phyloP scores from a whole-genome alignment of 2,113 vertebrate genomes.

The Planiliza haematocheilus region DNA sequence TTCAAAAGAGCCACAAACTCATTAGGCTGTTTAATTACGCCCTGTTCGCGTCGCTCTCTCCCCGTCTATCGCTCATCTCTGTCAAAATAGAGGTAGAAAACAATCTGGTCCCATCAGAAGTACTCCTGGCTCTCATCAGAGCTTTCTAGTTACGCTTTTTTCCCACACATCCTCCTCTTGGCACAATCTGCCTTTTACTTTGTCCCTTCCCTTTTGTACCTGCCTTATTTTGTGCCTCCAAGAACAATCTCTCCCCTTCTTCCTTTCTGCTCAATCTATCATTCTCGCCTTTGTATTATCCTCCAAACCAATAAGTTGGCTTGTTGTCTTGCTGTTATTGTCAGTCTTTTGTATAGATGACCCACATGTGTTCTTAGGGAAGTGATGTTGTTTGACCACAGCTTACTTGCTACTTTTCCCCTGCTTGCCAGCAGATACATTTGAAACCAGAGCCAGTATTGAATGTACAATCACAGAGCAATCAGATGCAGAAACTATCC shows the following conservation, averaged over 20 bases:
- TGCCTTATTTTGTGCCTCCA: constrained; percentile 64
- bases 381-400: constrained; percentile 74
- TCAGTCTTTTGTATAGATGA: constrained; percentile 57
- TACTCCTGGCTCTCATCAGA: constrained; percentile 62
- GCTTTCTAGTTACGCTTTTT: constrained; percentile 44
- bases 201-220: constrained; percentile 63
- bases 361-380: constrained; percentile 68
- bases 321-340: constrained; percentile 65
- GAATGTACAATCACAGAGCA: constrained; percentile 70
- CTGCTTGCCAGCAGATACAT: constrained; percentile 50
- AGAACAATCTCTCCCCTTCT: constrained; percentile 56
- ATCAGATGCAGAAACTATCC: constrained; percentile 61
- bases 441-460: constrained; percentile 57
- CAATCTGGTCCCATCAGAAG: constrained; percentile 71
- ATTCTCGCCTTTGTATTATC: constrained; percentile 65
- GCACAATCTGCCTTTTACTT: constrained; percentile 67
- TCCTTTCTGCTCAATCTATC: constrained; percentile 52
- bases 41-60: constrained; percentile 84
- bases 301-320: constrained; percentile 66
- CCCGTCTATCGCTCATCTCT: constrained; percentile 68
- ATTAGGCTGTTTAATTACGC: constrained; percentile 99
- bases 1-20: constrained; percentile 94
- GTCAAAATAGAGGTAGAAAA: constrained; percentile 81
- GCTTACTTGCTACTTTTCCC: constrained; percentile 61
- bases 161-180: constrained; percentile 42